A percentile compares a stretch with the other conserved stretches of the same genome.
Conservation (phyloP, 2,113 vertebrate species). For the Poeciliopsis turrubarensis region DNA sequence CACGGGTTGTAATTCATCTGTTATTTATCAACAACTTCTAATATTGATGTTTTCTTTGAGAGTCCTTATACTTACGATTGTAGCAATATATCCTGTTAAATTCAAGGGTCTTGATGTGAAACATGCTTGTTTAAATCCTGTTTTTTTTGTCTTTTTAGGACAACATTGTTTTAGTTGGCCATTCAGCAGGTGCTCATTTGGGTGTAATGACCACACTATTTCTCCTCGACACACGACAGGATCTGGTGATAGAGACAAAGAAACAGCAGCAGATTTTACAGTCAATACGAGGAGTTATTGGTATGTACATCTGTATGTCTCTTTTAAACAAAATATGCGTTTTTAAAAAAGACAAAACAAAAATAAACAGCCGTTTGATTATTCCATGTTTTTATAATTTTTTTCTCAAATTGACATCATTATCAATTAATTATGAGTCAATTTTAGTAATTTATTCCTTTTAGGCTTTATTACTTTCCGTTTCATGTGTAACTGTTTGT, state of each 20-base stretch:
- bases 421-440: neutral
- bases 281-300: conserved; percentile 74
- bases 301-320: conserved; percentile 44
- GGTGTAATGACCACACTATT: conserved; percentile 73
- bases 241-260: conserved; percentile 68
- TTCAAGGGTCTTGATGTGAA: neutral
- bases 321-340: neutral
- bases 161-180: conserved; percentile 77
- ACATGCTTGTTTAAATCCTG: neutral
- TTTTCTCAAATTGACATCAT: neutral
- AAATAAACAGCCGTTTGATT: neutral
- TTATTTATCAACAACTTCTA: too few species aligned
- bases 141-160: conserved; percentile 52
- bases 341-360: neutral
- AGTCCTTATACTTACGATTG: too few species aligned
- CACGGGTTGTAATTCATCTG: too few species aligned
- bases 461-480: too few species aligned
- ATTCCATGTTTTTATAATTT: neutral
- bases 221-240: conserved; percentile 67
- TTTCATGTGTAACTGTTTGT: neutral
- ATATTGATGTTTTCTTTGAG: too few species aligned
- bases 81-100: neutral
- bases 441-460: neutral
- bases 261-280: conserved; percentile 55
- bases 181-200: conserved; percentile 81